phyloP scores from a whole-genome alignment of 1,140 invertebrate species.

The Asbolus verrucosus region DNA sequence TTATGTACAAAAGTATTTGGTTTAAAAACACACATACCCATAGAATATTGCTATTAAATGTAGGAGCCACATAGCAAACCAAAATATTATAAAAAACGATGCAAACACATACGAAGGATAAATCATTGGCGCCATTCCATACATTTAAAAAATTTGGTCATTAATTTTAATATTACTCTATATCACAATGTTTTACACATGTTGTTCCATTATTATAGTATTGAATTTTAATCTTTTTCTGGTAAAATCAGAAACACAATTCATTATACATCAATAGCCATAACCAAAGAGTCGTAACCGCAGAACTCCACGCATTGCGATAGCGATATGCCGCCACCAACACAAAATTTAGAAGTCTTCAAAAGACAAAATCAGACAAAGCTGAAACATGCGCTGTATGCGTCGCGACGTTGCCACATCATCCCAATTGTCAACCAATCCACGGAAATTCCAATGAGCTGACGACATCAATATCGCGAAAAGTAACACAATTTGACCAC shows the following conservation, averaged over 20 bases:
- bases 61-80: conserved; percentile 76
- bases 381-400: background rate
- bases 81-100: conserved; percentile 77
- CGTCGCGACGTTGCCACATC: background rate
- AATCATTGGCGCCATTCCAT: conserved; percentile 64
- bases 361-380: background rate
- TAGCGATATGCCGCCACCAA: background rate
- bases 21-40: conserved; percentile 64
- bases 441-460: background rate
- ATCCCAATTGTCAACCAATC: background rate
- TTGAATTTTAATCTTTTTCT: conserved; percentile 18
- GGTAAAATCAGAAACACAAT: conserved; percentile 5
- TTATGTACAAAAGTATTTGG: conserved; percentile 14
- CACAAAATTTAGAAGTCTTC: conserved; percentile 19
- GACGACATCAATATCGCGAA: background rate
- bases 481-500: no score
- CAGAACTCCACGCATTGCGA: conserved; percentile 14
- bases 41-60: conserved; percentile 76
- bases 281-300: background rate
- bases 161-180: conserved; percentile 47
- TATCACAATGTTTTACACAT: conserved; percentile 51
- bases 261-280: conserved; percentile 17
- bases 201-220: conserved; percentile 16
- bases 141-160: conserved; percentile 56
- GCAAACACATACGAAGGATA: conserved; percentile 73